A percentile compares a stretch with the other conserved stretches of the same genome.
Conservation (phyloP, 2,113 vertebrate genomes). For the Microtus oregoni region DNA sequence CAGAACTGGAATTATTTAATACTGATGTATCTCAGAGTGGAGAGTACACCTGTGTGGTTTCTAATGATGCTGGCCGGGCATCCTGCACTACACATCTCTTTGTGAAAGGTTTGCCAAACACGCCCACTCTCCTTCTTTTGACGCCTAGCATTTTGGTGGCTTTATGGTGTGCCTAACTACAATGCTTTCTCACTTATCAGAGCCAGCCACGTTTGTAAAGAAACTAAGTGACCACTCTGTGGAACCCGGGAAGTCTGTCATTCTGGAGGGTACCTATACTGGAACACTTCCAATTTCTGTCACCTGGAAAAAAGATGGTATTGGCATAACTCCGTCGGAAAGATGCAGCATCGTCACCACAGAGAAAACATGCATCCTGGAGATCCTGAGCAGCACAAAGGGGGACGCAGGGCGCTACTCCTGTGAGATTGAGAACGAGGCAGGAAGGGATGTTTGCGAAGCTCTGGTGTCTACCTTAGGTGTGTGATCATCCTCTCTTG, state of each 20-base stretch:
- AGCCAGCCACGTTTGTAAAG: constrained; percentile 95
- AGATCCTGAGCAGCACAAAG: constrained; percentile 94
- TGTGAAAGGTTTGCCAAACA: constrained; percentile 94
- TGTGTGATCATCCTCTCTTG: constrained; percentile 85
- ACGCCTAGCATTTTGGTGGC: not conserved
- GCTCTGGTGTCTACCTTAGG: constrained; percentile 94
- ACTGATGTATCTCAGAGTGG: constrained; percentile 91
- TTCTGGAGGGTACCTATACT: constrained; percentile 93
- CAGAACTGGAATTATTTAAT: constrained; percentile 91
- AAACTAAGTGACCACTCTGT: constrained; percentile 94
- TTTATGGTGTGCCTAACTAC: constrained; percentile 66
- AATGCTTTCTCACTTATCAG: constrained; percentile 86
- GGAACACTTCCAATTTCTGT: constrained; percentile 96
- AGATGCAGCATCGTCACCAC: constrained; percentile 96
- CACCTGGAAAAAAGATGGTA: constrained; percentile 94
- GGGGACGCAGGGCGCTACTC: constrained; percentile 93
- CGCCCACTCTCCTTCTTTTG: constrained; percentile 43
- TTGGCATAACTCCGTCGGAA: constrained; percentile 91
- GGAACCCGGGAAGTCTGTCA: constrained; percentile 93
- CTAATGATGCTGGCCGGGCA: constrained; percentile 94
- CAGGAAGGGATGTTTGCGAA: constrained; percentile 93
- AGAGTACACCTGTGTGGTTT: constrained; percentile 97
- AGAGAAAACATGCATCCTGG: constrained; percentile 96
- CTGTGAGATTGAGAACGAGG: constrained; percentile 95
- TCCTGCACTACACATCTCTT: constrained; percentile 92